These are phyloP conservation scores for Ammodytes dubius DNA, from an alignment of 2,113 vertebrate species.

Conservation along the genomic window DNA sequence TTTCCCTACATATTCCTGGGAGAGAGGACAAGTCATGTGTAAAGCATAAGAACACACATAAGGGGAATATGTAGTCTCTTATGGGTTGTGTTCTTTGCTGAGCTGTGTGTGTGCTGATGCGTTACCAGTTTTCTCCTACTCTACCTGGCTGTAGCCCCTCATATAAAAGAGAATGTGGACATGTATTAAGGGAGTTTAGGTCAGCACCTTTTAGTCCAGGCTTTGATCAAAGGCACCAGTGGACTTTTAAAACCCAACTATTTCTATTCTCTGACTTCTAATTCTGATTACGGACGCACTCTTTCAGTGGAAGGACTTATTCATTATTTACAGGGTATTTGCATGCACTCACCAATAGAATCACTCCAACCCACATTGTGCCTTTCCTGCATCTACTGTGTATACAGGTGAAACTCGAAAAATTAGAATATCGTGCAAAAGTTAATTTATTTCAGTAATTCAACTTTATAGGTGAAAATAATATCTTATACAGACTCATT, in stretches of 20 bases:
- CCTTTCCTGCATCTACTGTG: background rate
- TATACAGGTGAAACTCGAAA: too few relatives aligned
- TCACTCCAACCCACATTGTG: background rate
- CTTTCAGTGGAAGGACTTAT: slow-evolving; percentile 1
- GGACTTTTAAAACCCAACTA: background rate
- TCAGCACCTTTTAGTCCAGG: slow-evolving; percentile 37
- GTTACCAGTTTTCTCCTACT: slow-evolving; percentile 4
- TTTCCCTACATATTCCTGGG: slow-evolving; percentile 27
- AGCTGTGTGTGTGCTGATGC: slow-evolving; percentile 4
- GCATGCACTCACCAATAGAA: slow-evolving; percentile 9
- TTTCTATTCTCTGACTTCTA: background rate
- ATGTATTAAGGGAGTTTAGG: slow-evolving; percentile 7
- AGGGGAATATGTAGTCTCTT: background rate
- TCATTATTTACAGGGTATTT: slow-evolving; percentile 44
- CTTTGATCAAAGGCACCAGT: slow-evolving; percentile 36
- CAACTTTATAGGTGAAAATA: too few relatives aligned
- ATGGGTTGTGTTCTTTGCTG: background rate
- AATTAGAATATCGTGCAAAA: too few relatives aligned
- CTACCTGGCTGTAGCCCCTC: background rate
- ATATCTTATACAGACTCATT: too few relatives aligned
- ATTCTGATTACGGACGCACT: slow-evolving; percentile 45
- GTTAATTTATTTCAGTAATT: too few relatives aligned
- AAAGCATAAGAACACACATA: slow-evolving; percentile 33
- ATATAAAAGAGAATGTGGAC: slow-evolving; percentile 30
- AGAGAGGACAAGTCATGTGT: slow-evolving; percentile 21